Evolutionary conservation across 2,888 invertebrate species (phyloP), one percentile per base, ranked within the genome.

Genomic region (Incurvaria masculella): DNA sequence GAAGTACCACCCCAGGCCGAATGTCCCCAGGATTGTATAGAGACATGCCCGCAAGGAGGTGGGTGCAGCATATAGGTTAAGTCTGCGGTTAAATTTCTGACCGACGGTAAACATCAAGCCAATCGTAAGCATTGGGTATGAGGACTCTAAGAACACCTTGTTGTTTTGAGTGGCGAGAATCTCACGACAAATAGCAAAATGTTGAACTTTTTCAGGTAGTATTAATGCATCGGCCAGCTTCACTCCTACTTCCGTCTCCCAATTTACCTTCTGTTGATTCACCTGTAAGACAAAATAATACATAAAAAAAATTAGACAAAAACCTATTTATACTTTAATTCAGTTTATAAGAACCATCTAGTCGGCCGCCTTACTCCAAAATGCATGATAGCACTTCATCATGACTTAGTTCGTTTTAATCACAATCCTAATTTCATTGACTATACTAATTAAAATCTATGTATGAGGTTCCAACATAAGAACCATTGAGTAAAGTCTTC

Each of bases 101-200:
- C 81, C 78, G 2, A 82, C 8, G 44, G 72, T 69, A 60, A 85
- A 87, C 2, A 79, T 70, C 41, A 70, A 53, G 42, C 82, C 61
- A 46, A 84, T 61, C 40, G 76, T 65, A 1, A 68, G 44, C 45
- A 79, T 66, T 46, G 83, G 80, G 56, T 80, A 80, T 1, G 75
- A 46, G 1, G 82, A 76, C 53, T 88, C 84, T 42, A 81, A 61
- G 1, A 83, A 64, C 2, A 85, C 65, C 61, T 84, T 81, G 50
- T 81, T 66, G 38, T 83, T 83, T 52, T 83, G 78, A 2, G 82
- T 64, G 68, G 84, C 81, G 49, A 87, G 63, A 46, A 94, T 81
- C 66, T 91, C 87, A 56, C 86, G 80, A 49, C 90, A 91, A 21
- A 94, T 83, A 1, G 87, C 91, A 75, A 90, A 94, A 51, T 88